Evolutionary conservation across 2,888 invertebrate species (phyloP).

Genomic region (Euzophera pinguis): DNA sequence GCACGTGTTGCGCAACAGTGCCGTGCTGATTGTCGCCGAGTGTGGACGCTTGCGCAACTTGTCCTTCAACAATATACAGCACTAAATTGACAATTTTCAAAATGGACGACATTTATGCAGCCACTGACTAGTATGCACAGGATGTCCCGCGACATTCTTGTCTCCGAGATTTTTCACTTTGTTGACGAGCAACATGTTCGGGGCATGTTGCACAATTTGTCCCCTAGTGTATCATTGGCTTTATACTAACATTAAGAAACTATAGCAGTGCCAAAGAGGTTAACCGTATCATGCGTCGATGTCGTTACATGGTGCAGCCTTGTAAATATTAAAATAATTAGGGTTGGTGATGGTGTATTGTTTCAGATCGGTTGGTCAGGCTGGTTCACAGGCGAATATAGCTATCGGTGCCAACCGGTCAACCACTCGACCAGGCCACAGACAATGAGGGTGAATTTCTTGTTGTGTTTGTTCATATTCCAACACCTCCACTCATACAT

Average conservation of each 20-base stretch:
- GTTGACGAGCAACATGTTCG: too few species aligned
- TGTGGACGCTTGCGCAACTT: too few species aligned
- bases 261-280: not conserved
- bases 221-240: too few species aligned
- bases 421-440: conserved; percentile 95
- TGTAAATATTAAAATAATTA: conserved; percentile 46
- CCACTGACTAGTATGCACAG: too few species aligned
- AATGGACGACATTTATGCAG: too few species aligned
- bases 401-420: conserved; percentile 97
- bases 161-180: too few species aligned
- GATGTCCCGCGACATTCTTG: too few species aligned
- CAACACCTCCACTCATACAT: conserved; percentile 21
- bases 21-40: too few species aligned
- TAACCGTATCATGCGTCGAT: conserved; percentile 3
- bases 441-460: conserved; percentile 92
- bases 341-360: conserved; percentile 74
- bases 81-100: too few species aligned
- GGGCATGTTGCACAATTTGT: too few species aligned
- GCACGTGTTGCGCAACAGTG: too few species aligned
- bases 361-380: conserved; percentile 94
- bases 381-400: conserved; percentile 97
- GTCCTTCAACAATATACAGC: too few species aligned
- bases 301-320: not conserved
- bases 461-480: conserved; percentile 38
- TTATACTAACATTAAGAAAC: conserved; percentile 4